Evolutionary conservation across 2,888 invertebrate genomes (phyloP), one percentile per base, ranked within the genome.

Genomic region (Papilio protenor): DNA sequence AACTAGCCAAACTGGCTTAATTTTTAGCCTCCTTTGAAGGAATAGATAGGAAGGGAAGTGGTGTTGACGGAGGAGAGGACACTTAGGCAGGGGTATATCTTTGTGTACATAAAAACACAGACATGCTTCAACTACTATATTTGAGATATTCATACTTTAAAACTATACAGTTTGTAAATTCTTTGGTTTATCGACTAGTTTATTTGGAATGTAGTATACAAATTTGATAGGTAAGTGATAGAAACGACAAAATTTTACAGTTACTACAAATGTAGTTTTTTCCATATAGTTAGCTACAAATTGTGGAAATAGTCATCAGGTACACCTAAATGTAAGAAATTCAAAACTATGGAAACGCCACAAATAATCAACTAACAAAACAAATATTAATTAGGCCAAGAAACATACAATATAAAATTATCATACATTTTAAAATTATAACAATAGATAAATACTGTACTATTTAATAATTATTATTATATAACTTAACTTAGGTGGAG

Each of bases 61-160:
- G 40, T 40, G 40, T 40, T 40, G 8, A 40, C 40, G 8, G 40
- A 40, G 40, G 40, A 40, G 8, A 8, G 40, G 40, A 40, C 1
- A 1, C 40, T 40, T 8, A 40, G 40, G 40, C 5, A 40, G 40
- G 40, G 33, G 3, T 40, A 40, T 8, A 40, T 40, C 40, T 40
- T 40, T 40, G 27, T 40, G 27, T 45, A 47, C 18, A 77, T 27
- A 70, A 77, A 77, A 73, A 2, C 71, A 27, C 3, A 23, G 0
- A 75, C 71, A 78, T 80, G 80, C 79, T 78, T 78, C 70, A 78
- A 80, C 79, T 81, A 81, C 79, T 77, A 70, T 82, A 81, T 79
- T 81, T 77, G 61, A 55, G 72, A 79, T 77, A 77, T 59, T 61
- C 12, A 73, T 77, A 79, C 21, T 70, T 74, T 74, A 77, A 79